These are phyloP conservation scores for Sericinus montela DNA, from an alignment of 2,888 invertebrate species.

Conservation along the genomic window DNA sequence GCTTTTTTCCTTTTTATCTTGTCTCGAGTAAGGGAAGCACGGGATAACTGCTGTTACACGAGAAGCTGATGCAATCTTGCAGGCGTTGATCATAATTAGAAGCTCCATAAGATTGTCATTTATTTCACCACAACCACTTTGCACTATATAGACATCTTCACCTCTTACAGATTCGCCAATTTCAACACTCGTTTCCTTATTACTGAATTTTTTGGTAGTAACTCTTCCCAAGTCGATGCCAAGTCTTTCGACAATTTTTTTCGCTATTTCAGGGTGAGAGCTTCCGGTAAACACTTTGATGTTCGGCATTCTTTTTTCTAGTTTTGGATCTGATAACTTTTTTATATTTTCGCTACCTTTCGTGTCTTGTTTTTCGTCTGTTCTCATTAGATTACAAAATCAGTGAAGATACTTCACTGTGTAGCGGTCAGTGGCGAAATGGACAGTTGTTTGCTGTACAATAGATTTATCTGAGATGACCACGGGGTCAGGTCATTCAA, in stretches of 20 bases:
- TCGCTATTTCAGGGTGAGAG: slow-evolving; percentile 98
- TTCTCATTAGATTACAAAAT: slow-evolving; percentile 50
- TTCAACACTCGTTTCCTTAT: slow-evolving; percentile 97
- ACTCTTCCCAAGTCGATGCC: slow-evolving; percentile 97
- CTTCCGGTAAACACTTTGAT: slow-evolving; percentile 99
- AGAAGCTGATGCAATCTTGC: slow-evolving; percentile 94
- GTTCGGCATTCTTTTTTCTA: slow-evolving; percentile 92
- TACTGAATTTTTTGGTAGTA: slow-evolving; percentile 98
- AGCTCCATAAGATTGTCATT: slow-evolving; percentile 96
- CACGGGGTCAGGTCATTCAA: slow-evolving; percentile 50
- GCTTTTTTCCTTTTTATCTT: slow-evolving; percentile 95
- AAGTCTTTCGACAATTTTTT: slow-evolving; percentile 94
- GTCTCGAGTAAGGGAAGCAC: slow-evolving; percentile 94
- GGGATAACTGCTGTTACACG: slow-evolving; percentile 95
- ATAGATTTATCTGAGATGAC: slow-evolving; percentile 63
- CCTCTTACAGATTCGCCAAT: slow-evolving; percentile 95
- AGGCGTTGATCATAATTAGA: slow-evolving; percentile 95
- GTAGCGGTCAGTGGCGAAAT: slow-evolving; percentile 41
- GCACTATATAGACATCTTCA: slow-evolving; percentile 95
- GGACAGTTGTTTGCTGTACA: slow-evolving; percentile 47
- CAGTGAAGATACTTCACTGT: slow-evolving; percentile 41
- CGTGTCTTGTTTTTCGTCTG: slow-evolving; percentile 37
- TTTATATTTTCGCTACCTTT: slow-evolving; percentile 27
- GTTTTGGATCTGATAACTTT: slow-evolving; percentile 34
- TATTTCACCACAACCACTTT: slow-evolving; percentile 93